Evolutionary conservation across 2,113 vertebrate genomes (phyloP), one percentile per base, ranked within the genome.

Genomic region (Cyphomyrus discorhynchus): DNA sequence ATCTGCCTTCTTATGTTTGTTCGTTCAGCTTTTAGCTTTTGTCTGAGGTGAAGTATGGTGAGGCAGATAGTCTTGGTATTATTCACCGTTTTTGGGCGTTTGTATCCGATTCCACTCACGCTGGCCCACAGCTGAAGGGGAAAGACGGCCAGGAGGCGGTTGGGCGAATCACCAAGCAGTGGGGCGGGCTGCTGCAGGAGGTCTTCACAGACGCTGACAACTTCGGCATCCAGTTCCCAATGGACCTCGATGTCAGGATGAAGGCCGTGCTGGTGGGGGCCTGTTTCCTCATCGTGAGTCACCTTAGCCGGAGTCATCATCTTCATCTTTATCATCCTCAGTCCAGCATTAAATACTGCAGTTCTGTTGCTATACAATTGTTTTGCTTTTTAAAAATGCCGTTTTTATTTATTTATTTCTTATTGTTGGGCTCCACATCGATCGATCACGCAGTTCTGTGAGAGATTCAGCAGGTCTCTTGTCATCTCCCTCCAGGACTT

Each of bases 231-330:
- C 97, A 98, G 93, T 98, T 98, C 92, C 97, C 97, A 0, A 13
- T 97, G 91, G 97, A 98, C 87, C 88, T 98, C 92, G 97, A 98
- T 0, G 97, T 98, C 84, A 97, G 95, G 92, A 94, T 97, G 91
- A 98, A 98, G 93, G 97, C 97, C 0, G 95, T 97, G 21, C 94
- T 98, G 31, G 94, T 98, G 93, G 97, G 97, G 2, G 96, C 97
- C 90, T 97, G 96, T 1, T 98, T 98, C 93, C 97, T 98, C 86
- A 97, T 98, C 21, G 97, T 98, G 94, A 97, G 97, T 96, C 17
- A 0, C 42, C 17, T 7, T 66, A n/a, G 58, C 58, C n/a, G n/a
- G 9, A 56, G 19, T 56, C 53, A 2, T 21, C 19, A 53, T 53
- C 52, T 6, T 53, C 15, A 56, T 13, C 66, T 3, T 35, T 1